Evolutionary conservation across 2,113 vertebrate species (phyloP).

Genomic region (Suricata suricatta): DNA sequence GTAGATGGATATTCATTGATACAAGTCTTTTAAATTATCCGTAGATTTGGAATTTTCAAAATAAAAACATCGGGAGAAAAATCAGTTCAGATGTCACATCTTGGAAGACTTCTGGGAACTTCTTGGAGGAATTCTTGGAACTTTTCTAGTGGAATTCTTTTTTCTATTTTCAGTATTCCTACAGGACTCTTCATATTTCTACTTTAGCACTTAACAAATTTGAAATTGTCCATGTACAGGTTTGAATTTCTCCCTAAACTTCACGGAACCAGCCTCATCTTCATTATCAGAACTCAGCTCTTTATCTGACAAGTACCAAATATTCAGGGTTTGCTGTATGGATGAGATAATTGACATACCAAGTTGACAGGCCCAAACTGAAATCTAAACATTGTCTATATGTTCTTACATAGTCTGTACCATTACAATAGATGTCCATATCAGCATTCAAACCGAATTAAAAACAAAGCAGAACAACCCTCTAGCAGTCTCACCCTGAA

Average conservation of each 20-base stretch:
- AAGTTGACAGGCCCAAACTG: neutral
- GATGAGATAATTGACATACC: neutral
- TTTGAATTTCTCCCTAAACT: neutral
- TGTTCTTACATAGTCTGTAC: neutral
- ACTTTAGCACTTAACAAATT: constrained; percentile 18
- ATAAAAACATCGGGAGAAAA: neutral
- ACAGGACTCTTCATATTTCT: neutral
- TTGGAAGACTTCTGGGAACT: neutral
- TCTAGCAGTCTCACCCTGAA: neutral
- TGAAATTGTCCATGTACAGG: neutral
- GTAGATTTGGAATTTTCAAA: constrained; percentile 39
- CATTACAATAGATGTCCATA: neutral
- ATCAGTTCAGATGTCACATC: constrained; percentile 25
- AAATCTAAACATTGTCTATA: constrained; percentile 17
- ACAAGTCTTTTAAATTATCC: neutral
- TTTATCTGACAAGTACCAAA: neutral
- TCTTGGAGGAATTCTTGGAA: neutral
- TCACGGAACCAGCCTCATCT: neutral
- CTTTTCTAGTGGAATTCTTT: constrained; percentile 27
- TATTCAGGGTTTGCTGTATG: neutral
- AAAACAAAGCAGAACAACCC: neutral
- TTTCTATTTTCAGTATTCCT: neutral
- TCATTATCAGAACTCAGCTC: neutral
- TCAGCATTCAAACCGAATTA: neutral
- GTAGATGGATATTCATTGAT: neutral